A percentile compares a stretch with the other conserved stretches of the same genome.
phyloP scores from a whole-genome alignment of 2,888 invertebrate species.

The Abrostola tripartita region DNA sequence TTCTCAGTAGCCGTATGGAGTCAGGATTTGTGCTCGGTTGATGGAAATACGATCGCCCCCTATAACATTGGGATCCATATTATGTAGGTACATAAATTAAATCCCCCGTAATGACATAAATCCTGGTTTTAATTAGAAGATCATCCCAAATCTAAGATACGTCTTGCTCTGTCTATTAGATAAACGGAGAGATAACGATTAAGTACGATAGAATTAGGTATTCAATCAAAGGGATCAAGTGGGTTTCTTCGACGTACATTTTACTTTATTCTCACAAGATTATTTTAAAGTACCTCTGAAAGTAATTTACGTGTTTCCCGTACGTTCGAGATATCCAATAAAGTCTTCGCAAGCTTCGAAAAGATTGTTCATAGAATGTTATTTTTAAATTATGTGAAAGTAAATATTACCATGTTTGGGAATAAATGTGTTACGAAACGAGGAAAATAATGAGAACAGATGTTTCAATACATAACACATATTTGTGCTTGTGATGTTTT shows the following conservation, averaged over 20 bases:
- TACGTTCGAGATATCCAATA: neutral
- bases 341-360: neutral
- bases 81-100: neutral
- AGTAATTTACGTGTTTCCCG: neutral
- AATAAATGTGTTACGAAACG: neutral
- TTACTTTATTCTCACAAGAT: too few species aligned
- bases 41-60: too few species aligned
- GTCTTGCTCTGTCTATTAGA: constrained; percentile 20
- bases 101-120: constrained; percentile 37
- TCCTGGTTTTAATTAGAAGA: constrained; percentile 57
- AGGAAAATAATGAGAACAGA: too few species aligned
- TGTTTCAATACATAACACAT: too few species aligned
- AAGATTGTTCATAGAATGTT: too few species aligned
- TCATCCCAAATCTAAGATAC: constrained; percentile 42
- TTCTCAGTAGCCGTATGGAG: too few species aligned
- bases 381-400: constrained; percentile 2
- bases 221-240: neutral
- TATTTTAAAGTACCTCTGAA: neutral
- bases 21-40: too few species aligned
- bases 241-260: too few species aligned
- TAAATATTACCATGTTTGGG: neutral
- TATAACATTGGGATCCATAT: too few species aligned
- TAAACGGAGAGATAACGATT: constrained; percentile 21
- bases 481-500: too few species aligned
- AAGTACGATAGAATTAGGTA: constrained; percentile 22